These are phyloP conservation scores for Pionites leucogaster DNA, from an alignment of 2,113 vertebrate species.

Conservation along the genomic window DNA sequence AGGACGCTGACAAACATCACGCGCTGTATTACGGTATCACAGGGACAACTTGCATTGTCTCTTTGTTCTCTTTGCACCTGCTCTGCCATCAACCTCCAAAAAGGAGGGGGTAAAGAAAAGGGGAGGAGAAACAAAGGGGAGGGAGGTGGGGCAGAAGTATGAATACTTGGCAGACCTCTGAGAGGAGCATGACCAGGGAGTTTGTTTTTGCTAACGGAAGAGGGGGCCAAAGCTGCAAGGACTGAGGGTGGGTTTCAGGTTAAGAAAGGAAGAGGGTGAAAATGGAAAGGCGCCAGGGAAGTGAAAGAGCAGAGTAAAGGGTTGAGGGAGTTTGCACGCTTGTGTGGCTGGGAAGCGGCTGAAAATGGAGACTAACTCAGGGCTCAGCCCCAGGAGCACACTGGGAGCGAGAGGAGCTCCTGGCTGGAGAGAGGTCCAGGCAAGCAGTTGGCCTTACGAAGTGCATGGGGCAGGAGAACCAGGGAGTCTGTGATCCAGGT, in stretches of 20 bases:
- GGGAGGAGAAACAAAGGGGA: accelerated
- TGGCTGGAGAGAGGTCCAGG: neutral
- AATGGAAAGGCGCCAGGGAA: neutral
- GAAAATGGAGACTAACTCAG: neutral
- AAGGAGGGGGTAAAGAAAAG: neutral
- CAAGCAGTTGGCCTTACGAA: neutral
- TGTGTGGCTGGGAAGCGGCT: neutral
- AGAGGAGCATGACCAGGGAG: neutral
- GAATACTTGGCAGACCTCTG: neutral
- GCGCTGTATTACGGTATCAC: accelerated
- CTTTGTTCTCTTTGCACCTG: neutral
- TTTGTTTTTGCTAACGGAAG: constrained; percentile 38
- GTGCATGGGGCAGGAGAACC: neutral
- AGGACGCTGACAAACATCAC: neutral
- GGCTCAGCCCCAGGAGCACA: neutral
- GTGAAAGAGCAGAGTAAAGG: neutral
- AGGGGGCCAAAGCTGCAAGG: constrained; percentile 53
- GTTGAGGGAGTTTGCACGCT: neutral
- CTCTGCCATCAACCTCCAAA: neutral
- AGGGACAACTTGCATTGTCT: neutral
- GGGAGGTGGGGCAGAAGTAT: neutral
- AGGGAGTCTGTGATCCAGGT: neutral
- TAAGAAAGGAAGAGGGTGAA: neutral
- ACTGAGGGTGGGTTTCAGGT: constrained; percentile 3
- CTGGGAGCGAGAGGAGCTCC: neutral